A percentile compares a stretch with the other conserved stretches of the same genome.
Evolutionary conservation across 1,140 invertebrate species (phyloP).

Genomic region (Asobara japonica): DNA sequence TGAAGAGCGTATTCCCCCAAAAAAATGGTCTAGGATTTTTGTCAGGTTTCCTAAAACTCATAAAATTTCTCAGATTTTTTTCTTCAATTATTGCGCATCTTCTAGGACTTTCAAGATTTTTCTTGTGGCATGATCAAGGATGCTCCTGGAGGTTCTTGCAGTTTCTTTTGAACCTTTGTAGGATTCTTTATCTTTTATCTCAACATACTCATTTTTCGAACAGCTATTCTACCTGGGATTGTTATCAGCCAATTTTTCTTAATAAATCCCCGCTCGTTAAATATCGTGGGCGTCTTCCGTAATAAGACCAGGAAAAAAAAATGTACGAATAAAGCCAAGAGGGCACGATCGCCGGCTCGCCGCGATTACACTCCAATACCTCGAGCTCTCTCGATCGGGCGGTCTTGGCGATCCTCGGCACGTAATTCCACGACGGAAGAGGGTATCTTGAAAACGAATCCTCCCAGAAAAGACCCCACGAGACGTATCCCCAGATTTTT

Average conservation of each 20-base stretch:
- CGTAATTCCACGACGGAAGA: conserved; percentile 31
- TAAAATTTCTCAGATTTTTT: too few species aligned
- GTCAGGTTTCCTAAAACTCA: too few species aligned
- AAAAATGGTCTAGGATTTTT: not conserved
- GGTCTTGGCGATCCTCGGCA: conserved; percentile 30
- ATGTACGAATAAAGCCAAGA: conserved; percentile 17
- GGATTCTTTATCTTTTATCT: too few species aligned
- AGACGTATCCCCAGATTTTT: conserved; percentile 23
- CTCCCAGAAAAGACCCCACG: conserved; percentile 28
- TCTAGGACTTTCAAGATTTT: too few species aligned
- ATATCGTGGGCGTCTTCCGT: not conserved
- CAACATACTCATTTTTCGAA: too few species aligned
- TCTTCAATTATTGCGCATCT: too few species aligned
- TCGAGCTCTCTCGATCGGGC: conserved; percentile 9
- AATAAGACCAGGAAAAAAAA: not conserved
- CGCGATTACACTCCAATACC: conserved; percentile 36
- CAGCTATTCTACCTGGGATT: not conserved
- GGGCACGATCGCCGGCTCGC: conserved; percentile 27
- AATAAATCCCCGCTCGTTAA: conserved; percentile 9
- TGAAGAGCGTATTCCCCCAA: conserved; percentile 18
- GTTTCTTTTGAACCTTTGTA: too few species aligned
- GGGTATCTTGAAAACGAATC: conserved; percentile 25
- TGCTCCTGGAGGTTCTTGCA: too few species aligned
- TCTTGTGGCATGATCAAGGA: too few species aligned
- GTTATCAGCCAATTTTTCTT: conserved; percentile 12